A percentile compares a stretch with the other conserved stretches of the same genome.
phyloP scores from a whole-genome alignment of 2,113 vertebrate genomes.

The Rhinogobius similis region DNA sequence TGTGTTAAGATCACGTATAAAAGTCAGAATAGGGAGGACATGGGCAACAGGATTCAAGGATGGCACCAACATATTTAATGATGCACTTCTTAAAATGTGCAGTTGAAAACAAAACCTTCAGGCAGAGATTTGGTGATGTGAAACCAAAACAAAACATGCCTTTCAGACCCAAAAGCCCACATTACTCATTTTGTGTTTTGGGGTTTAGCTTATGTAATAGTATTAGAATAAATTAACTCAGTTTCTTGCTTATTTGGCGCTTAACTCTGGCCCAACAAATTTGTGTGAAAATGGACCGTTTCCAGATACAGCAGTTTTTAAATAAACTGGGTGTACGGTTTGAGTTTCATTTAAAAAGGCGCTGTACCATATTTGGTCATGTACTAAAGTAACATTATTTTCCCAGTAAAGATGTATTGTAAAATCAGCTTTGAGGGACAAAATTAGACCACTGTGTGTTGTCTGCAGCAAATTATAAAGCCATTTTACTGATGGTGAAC shows the following conservation, averaged over 20 bases:
- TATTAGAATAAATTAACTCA: not conserved
- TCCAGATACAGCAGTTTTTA: not conserved
- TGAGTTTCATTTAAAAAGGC: too few species aligned
- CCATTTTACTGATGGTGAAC: too few species aligned
- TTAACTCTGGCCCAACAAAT: not conserved
- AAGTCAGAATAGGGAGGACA: not conserved
- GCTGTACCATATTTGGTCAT: too few species aligned
- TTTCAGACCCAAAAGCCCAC: not conserved
- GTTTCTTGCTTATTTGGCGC: not conserved
- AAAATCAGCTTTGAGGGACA: too few species aligned
- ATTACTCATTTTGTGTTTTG: not conserved
- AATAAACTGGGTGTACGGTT: too few species aligned
- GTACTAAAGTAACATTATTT: too few species aligned
- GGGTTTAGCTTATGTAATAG: not conserved
- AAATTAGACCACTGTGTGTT: too few species aligned
- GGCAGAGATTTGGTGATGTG: not conserved
- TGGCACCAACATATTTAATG: conserved; percentile 12
- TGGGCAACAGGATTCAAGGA: not conserved
- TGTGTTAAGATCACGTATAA: not conserved
- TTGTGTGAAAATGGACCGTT: not conserved
- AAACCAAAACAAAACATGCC: not conserved
- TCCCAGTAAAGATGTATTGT: too few species aligned
- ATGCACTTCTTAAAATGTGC: conserved; percentile 15
- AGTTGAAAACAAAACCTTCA: not conserved
- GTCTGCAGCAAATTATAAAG: too few species aligned